phyloP scores from a whole-genome alignment of 2,888 invertebrate genomes.

The Carabus problematicus region DNA sequence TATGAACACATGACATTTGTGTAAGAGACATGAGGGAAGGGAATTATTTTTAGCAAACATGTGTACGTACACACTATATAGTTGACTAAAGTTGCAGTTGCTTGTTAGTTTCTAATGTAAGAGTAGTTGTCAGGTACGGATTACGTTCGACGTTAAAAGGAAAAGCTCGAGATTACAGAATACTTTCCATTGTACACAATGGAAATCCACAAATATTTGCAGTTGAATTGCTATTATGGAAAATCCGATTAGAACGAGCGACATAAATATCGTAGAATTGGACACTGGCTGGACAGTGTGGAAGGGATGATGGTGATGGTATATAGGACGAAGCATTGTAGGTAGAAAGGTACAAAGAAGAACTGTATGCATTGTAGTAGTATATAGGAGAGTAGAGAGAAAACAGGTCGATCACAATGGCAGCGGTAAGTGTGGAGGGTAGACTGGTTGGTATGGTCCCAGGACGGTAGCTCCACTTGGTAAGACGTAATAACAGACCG shows the following conservation, averaged over 20 bases:
- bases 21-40: no score
- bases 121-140: constrained; percentile 5
- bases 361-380: neutral
- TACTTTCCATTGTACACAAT: constrained; percentile 25
- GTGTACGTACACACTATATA: no score
- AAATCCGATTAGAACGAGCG: constrained; percentile 19
- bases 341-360: no score
- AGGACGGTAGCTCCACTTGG: constrained; percentile 30
- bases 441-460: constrained; percentile 3
- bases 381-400: neutral
- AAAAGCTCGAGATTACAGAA: constrained; percentile 14
- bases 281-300: no score
- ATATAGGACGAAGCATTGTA: no score
- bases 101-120: neutral
- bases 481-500: constrained; percentile 52
- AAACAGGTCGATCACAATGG: constrained; percentile 7
- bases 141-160: constrained; percentile 11
- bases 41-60: no score
- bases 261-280: no score
- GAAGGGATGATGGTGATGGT: no score
- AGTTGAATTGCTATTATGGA: constrained; percentile 7
- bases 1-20: no score
- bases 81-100: no score
- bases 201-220: constrained; percentile 34
- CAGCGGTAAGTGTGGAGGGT: neutral